Percentiles rank a stretch among this genome's conserved stretches.
These are phyloP conservation scores for Theretra japonica DNA, from an alignment of 2,888 invertebrate species.

Conservation along the genomic window DNA sequence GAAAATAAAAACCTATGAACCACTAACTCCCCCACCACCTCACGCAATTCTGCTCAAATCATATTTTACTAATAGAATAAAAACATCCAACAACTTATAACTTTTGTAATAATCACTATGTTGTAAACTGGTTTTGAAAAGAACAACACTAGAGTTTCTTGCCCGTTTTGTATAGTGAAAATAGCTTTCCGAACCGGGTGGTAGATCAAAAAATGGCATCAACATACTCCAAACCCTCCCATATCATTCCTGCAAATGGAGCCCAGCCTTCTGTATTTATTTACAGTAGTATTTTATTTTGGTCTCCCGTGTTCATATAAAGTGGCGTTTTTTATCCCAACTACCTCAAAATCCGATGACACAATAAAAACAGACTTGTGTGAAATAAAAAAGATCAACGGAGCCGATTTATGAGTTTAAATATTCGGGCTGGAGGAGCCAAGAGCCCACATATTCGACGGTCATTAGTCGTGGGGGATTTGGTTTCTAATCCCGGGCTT, in stretches of 20 bases:
- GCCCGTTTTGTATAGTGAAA: no score
- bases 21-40: neutral
- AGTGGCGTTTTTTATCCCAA: neutral
- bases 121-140: no score
- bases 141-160: no score
- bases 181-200: no score
- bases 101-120: no score
- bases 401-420: slow-evolving; percentile 22
- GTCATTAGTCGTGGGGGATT: slow-evolving; percentile 25
- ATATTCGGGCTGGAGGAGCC: neutral
- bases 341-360: slow-evolving; percentile 15
- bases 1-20: neutral
- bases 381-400: neutral
- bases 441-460: slow-evolving; percentile 2
- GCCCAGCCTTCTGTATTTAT: no score
- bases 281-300: neutral
- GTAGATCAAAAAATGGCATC: no score
- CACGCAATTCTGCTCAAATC: no score
- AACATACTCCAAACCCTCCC: no score
- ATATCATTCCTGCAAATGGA: no score
- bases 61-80: no score
- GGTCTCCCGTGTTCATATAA: neutral
- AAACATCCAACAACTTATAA: no score
- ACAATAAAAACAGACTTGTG: slow-evolving; percentile 12
- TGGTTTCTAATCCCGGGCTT: slow-evolving; percentile 31